These are phyloP conservation scores for Tinea trinotella DNA, from an alignment of 2,888 invertebrate species.

Conservation along the genomic window DNA sequence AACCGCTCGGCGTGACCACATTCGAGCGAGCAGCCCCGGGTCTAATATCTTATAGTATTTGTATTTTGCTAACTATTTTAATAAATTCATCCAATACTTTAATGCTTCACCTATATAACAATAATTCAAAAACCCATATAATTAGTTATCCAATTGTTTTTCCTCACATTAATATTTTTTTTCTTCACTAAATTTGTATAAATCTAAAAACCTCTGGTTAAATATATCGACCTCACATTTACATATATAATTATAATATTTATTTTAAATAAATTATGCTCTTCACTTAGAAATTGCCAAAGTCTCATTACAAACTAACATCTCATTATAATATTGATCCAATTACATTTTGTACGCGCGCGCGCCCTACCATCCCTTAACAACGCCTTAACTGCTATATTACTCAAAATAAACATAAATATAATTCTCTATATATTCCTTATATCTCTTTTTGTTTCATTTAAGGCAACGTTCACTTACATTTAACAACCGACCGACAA, in stretches of 20 bases:
- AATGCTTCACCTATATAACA: constrained; percentile 67
- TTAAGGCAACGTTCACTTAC: constrained; percentile 66
- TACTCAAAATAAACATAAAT: constrained; percentile 59
- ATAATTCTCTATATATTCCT: constrained; percentile 66
- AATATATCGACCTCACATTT: constrained; percentile 20
- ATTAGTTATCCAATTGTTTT: constrained; percentile 68
- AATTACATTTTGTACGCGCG: constrained; percentile 52
- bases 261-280: constrained; percentile 68
- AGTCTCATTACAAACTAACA: constrained; percentile 68
- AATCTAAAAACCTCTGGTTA: constrained; percentile 62
- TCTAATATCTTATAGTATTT: constrained; percentile 70
- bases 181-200: constrained; percentile 72
- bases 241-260: constrained; percentile 46
- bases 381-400: constrained; percentile 51
- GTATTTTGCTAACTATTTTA: constrained; percentile 73
- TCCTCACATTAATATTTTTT: constrained; percentile 48
- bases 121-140: constrained; percentile 71
- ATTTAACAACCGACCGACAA: constrained; percentile 32
- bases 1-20: background rate
- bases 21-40: constrained; percentile 29
- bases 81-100: constrained; percentile 72
- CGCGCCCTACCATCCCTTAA: constrained; percentile 38
- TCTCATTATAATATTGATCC: constrained; percentile 63
- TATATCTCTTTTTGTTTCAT: constrained; percentile 66
- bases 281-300: constrained; percentile 59